Conservation (phyloP, 1,140 invertebrate species). For the Archivesica marissinica region DNA sequence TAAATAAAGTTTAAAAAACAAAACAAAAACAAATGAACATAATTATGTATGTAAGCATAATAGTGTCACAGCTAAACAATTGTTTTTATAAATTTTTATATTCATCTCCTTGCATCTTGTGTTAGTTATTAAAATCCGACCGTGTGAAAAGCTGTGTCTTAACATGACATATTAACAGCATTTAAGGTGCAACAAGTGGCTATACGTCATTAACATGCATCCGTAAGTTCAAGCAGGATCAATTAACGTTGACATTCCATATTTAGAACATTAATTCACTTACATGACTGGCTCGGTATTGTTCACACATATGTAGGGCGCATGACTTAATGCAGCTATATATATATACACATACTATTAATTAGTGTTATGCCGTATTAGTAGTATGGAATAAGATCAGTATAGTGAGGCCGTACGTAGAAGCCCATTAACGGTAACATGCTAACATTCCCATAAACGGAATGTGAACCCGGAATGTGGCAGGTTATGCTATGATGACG, state of each 20-base stretch:
- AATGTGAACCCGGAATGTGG: too few species aligned
- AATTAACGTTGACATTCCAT: background rate
- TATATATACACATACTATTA: background rate
- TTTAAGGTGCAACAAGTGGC: background rate
- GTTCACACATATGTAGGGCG: background rate
- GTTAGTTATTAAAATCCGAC: background rate
- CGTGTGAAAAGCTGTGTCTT: background rate
- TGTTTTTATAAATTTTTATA: too few species aligned
- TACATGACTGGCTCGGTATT: background rate
- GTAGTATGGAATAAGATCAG: background rate
- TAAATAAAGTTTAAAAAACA: too few species aligned
- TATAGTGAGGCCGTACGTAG: background rate
- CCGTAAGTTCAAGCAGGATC: background rate
- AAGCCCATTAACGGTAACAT: background rate
- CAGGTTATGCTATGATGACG: too few species aligned
- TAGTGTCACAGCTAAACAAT: too few species aligned
- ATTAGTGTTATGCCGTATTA: too few species aligned
- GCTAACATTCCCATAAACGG: background rate
- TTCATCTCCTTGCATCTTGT: background rate
- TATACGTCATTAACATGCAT: background rate
- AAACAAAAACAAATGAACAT: too few species aligned
- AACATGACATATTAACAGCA: background rate
- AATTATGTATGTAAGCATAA: too few species aligned
- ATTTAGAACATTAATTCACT: slow-evolving; percentile 1
- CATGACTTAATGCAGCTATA: background rate